These are phyloP conservation scores for Drosophila ironensis DNA, from an alignment of 1,140 invertebrate species.

Conservation along the genomic window DNA sequence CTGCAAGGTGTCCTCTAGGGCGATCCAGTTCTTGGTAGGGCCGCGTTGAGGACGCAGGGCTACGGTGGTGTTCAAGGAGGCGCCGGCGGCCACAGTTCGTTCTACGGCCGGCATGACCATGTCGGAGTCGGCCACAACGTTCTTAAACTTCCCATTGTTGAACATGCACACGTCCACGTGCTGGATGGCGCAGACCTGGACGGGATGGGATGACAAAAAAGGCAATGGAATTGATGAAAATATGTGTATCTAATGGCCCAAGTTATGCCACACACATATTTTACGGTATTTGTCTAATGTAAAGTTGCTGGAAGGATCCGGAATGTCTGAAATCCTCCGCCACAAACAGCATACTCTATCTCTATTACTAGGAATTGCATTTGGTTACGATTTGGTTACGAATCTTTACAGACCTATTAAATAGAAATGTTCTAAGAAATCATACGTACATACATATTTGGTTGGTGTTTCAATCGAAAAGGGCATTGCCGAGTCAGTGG, in stretches of 20 bases:
- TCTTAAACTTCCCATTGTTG: conserved; percentile 99
- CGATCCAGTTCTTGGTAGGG: conserved; percentile 81
- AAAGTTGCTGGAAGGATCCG: too few relatives aligned
- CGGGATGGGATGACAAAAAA: not conserved
- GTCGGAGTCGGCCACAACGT: conserved; percentile 95
- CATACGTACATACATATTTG: too few relatives aligned
- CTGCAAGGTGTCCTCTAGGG: conserved; percentile 75
- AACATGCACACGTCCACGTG: conserved; percentile 99
- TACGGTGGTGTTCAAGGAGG: conserved; percentile 85
- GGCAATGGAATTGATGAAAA: not conserved
- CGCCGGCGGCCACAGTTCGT: conserved; percentile 84
- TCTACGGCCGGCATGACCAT: conserved; percentile 82
- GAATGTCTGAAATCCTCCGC: too few relatives aligned
- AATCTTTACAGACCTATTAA: too few relatives aligned
- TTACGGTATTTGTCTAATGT: too few relatives aligned
- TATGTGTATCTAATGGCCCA: not conserved
- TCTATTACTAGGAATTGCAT: too few relatives aligned
- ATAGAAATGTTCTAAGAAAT: too few relatives aligned
- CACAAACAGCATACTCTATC: too few relatives aligned
- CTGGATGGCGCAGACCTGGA: conserved; percentile 93
- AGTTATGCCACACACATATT: too few relatives aligned
- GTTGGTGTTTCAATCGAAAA: too few relatives aligned
- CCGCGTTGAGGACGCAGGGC: conserved; percentile 87
- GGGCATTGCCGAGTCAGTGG: too few relatives aligned
- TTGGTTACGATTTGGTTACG: too few relatives aligned